Evolutionary conservation across 2,888 invertebrate genomes (phyloP).

Genomic region (Apotomis turbidana): DNA sequence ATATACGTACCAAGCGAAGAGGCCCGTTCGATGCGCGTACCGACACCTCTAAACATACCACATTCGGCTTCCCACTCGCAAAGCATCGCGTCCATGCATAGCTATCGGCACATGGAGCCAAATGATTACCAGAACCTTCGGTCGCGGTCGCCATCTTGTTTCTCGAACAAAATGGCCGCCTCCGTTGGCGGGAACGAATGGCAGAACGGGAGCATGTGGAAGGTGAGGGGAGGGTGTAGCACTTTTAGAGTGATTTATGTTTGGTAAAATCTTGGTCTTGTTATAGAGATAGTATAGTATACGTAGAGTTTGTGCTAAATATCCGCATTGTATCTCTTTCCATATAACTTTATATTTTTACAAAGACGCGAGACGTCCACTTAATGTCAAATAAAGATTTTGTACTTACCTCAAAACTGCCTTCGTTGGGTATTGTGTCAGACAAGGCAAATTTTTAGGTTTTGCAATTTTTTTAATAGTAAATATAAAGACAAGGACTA

Average conservation of each 20-base stretch:
- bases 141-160: constrained; percentile 82
- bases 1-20: constrained; percentile 78
- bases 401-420: no score
- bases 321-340: background rate
- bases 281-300: background rate
- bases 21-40: constrained; percentile 65
- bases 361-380: no score
- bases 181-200: constrained; percentile 80
- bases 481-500: no score
- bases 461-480: no score
- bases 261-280: constrained; percentile 71
- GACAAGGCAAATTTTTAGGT: no score
- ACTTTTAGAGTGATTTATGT: constrained; percentile 63
- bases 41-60: constrained; percentile 76
- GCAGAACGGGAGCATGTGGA: constrained; percentile 77
- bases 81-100: constrained; percentile 82
- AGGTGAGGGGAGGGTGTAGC: constrained; percentile 81
- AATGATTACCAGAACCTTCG: constrained; percentile 80
- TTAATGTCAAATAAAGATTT: no score
- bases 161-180: constrained; percentile 80
- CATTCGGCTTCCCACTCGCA: constrained; percentile 80
- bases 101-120: constrained; percentile 80
- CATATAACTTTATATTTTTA: background rate
- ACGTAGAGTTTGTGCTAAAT: background rate
- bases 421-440: no score